A percentile compares a stretch with the other conserved stretches of the same genome.
Evolutionary conservation across 2,797 vertebrate species (phyloP).

Genomic region (Oryzias dopingdopingensis): DNA sequence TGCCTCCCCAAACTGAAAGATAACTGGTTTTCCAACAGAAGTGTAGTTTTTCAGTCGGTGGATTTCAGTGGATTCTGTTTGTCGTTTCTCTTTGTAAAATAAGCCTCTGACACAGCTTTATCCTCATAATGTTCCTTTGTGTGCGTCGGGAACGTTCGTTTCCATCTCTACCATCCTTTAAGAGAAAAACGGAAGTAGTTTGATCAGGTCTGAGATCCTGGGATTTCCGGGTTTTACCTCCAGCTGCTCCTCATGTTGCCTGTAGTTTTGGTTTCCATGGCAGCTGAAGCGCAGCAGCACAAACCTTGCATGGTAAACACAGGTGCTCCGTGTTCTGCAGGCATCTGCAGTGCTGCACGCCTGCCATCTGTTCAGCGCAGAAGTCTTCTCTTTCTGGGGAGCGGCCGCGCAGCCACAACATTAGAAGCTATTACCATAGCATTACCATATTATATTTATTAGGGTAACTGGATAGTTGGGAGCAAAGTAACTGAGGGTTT

Average conservation of each 20-base stretch:
- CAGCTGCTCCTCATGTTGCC: background rate
- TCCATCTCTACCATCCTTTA: no score
- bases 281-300: constrained; percentile 40
- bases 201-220: no score
- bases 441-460: constrained; percentile 41
- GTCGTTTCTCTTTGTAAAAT: no score
- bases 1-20: no score
- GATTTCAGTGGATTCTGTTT: no score
- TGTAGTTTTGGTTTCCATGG: constrained; percentile 35
- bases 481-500: constrained; percentile 22
- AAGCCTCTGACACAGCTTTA: no score
- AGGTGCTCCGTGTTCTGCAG: constrained; percentile 34
- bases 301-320: constrained; percentile 25
- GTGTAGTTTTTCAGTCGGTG: no score
- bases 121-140: no score
- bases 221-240: no score
- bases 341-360: constrained; percentile 24
- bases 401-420: constrained; percentile 31
- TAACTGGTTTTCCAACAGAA: no score
- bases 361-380: constrained; percentile 23
- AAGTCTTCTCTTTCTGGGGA: constrained; percentile 31
- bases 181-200: no score
- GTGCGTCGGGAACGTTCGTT: no score
- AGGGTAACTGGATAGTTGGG: constrained; percentile 34
- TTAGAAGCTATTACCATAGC: constrained; percentile 25